phyloP scores from a whole-genome alignment of 2,888 invertebrate species.

The Polyommatus icarus region DNA sequence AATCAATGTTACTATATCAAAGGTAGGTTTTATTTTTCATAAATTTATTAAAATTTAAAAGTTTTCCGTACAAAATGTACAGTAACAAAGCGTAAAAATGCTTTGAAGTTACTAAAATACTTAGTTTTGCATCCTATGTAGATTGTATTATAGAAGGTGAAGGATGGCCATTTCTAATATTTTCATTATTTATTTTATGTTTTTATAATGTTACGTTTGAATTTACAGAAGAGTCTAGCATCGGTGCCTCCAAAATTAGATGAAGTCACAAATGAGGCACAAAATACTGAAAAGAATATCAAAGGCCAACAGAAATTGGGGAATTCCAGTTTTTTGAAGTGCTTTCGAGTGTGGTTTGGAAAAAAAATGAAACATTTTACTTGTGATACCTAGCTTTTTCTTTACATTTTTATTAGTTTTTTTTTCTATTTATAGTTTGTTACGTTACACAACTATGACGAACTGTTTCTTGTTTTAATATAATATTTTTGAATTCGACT shows the following conservation, averaged over 20 bases:
- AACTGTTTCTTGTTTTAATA: not conserved
- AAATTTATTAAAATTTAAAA: too few species aligned
- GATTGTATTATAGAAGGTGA: too few species aligned
- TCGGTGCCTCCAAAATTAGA: not conserved
- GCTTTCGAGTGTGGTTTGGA: not conserved
- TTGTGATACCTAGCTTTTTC: not conserved
- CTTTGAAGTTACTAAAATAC: too few species aligned
- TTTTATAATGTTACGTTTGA: not conserved
- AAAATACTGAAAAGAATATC: not conserved
- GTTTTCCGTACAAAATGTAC: too few species aligned
- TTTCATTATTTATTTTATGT: too few species aligned
- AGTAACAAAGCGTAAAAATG: too few species aligned
- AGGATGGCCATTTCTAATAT: not conserved
- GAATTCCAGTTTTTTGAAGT: not conserved
- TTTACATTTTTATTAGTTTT: not conserved
- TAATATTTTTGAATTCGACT: too few species aligned
- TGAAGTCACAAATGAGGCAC: not conserved
- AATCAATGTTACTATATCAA: conserved; percentile 57
- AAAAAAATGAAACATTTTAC: not conserved
- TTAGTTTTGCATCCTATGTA: too few species aligned
- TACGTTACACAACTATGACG: not conserved
- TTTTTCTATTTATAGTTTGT: not conserved
- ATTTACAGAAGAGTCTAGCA: not conserved
- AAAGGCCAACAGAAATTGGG: not conserved
- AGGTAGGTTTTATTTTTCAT: conserved; percentile 42